Evolutionary conservation across 1,140 invertebrate species (phyloP), one percentile per base, ranked within the genome.

Genomic region (Calliopsis andreniformis): DNA sequence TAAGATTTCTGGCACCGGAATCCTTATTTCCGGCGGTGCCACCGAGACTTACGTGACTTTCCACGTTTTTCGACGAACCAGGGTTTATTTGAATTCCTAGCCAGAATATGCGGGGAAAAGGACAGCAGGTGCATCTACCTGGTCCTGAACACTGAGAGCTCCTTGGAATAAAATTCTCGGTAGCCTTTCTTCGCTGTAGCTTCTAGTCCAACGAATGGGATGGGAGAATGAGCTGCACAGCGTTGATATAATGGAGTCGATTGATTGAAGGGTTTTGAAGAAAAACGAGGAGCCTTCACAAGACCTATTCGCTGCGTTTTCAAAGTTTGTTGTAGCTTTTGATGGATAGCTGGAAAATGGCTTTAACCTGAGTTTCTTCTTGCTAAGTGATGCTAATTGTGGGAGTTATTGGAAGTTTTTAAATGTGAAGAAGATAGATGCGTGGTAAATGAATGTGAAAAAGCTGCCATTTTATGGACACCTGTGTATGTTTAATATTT

Each of bases 1-100:
- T 80, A 76, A 70, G 61, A 82, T 80, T 80, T 80, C 72, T 70
- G 72, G 14, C 47, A 76, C 25, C 23, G 61, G 64, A 82, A 82
- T 76, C 76, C 47, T 55, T 77, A 77, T 76, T 76, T 70, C 47
- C 28, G 56, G 1, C 20, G 28, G 32, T 28, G 30, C 6, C 12
- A 16, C 7, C n/a, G 45, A 7, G 16, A 30, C 61, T 4, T 55
- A 63, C 35, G 30, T 25, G 63, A 80, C 43, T 25, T 80, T 64
- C 45, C n/a, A 23, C 18, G 23, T 20, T 64, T 18, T 25, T 69
- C 51, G 59, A 58, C 23, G 18, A 45, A 18, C 25, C 5, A 8
- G 28, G 16, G 25, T 69, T 80, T 76, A 81, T 81, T 81, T 68
- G 64, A 81, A 80, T 81, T 81, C 71, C 47, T n/a, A 51, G 53